Evolutionary conservation across 2,888 invertebrate species (phyloP).

Genomic region (Conops quadrifasciatus): DNA sequence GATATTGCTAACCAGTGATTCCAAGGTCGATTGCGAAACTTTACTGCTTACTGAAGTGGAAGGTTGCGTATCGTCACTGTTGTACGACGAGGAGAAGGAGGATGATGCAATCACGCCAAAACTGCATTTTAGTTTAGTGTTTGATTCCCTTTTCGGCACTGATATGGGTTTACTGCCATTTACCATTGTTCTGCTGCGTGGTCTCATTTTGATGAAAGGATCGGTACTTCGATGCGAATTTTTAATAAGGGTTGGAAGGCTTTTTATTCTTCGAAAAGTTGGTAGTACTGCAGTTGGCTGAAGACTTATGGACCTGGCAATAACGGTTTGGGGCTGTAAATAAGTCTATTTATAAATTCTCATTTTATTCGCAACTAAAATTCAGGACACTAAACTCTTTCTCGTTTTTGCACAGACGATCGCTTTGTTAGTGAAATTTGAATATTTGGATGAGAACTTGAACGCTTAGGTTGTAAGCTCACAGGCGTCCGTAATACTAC

Average conservation of each 20-base stretch:
- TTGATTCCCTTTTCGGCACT: not conserved
- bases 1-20: conserved; percentile 16
- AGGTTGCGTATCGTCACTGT: conserved; percentile 40
- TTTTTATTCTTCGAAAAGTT: conserved; percentile 48
- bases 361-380: not conserved
- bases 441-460: conserved; percentile 69
- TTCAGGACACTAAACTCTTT: not conserved
- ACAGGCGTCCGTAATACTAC: conserved; percentile 1
- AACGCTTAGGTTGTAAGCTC: conserved; percentile 63
- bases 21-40: conserved; percentile 19
- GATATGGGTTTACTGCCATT: conserved; percentile 15
- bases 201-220: conserved; percentile 43
- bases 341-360: not conserved
- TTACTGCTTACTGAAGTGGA: conserved; percentile 40
- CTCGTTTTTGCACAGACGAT: not conserved
- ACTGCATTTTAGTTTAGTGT: conserved; percentile 10
- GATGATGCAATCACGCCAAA: conserved; percentile 27
- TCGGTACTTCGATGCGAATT: conserved; percentile 28
- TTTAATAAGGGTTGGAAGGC: conserved; percentile 44
- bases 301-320: not conserved
- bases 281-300: conserved; percentile 27
- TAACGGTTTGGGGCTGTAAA: not conserved
- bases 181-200: conserved; percentile 50
- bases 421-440: conserved; percentile 56
- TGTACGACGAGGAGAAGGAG: conserved; percentile 29